phyloP scores from a whole-genome alignment of 2,888 invertebrate species.

The Myopa tessellatipennis region DNA sequence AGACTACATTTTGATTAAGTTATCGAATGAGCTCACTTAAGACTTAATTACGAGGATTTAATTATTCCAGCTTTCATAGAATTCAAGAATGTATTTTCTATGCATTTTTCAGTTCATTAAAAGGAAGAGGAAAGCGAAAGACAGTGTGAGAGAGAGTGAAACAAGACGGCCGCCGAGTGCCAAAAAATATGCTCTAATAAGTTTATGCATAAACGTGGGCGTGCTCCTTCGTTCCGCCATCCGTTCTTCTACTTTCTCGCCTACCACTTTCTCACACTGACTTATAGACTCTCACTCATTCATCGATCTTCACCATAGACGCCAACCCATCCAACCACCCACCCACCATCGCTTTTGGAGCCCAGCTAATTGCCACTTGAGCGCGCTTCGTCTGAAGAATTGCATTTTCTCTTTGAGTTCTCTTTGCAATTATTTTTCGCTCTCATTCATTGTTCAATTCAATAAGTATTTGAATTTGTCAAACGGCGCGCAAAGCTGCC shows the following conservation, averaged over 20 bases:
- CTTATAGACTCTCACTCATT: neutral
- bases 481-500: neutral
- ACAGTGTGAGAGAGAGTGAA: neutral
- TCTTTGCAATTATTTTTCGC: neutral
- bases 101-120: no score
- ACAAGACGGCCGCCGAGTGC: neutral
- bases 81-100: conserved; percentile 4
- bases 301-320: neutral
- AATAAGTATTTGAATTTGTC: conserved; percentile 33
- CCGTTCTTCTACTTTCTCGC: neutral
- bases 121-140: no score
- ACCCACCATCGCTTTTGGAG: neutral
- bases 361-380: conserved; percentile 18
- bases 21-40: neutral
- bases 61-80: neutral
- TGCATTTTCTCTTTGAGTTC: conserved; percentile 11
- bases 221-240: no score
- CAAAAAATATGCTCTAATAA: conserved; percentile 11
- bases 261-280: neutral
- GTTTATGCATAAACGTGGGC: neutral
- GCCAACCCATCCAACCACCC: no score
- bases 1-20: neutral
- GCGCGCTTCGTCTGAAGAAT: conserved; percentile 2
- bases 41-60: neutral
- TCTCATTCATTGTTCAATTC: conserved; percentile 22